These are phyloP conservation scores for Crocidura indochinensis DNA, from an alignment of 2,797 vertebrate genomes.

Conservation along the genomic window DNA sequence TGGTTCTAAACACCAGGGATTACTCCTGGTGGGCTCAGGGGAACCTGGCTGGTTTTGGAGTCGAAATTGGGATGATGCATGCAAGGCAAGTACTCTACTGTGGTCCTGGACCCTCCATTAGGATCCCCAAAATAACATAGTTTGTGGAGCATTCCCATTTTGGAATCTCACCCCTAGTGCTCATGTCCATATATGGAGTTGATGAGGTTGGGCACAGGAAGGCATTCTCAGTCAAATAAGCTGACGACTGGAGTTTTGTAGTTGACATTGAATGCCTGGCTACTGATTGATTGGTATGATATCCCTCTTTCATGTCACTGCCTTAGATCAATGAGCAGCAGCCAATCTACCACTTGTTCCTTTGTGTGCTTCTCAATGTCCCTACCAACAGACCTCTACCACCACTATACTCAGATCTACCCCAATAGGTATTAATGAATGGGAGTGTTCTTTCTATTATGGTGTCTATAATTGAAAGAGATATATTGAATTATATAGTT, in stretches of 20 bases:
- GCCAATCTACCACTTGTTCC: neutral
- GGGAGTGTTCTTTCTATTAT: constrained; percentile 19
- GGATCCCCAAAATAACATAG: constrained; percentile 42
- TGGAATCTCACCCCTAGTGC: neutral
- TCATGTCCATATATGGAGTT: neutral
- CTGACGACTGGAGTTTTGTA: neutral
- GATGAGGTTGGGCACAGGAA: neutral
- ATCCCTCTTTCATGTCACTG: neutral
- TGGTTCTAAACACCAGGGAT: no score
- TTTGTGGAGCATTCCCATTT: neutral
- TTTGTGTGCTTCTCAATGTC: neutral
- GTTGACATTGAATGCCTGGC: neutral
- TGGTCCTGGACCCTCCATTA: constrained; percentile 3
- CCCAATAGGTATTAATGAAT: neutral
- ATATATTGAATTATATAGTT: constrained; percentile 18
- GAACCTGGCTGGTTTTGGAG: no score
- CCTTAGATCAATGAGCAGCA: neutral
- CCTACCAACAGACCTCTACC: neutral
- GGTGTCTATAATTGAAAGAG: constrained; percentile 23
- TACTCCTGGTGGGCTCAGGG: no score
- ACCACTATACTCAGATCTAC: neutral
- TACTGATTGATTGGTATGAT: constrained; percentile 6
- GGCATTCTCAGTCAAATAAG: neutral
- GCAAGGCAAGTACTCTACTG: no score
- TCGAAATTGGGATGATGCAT: no score